Percentiles rank a stretch among this genome's conserved stretches.
phyloP scores from a whole-genome alignment of 1,140 invertebrate species.

The Drosophila nasuta region DNA sequence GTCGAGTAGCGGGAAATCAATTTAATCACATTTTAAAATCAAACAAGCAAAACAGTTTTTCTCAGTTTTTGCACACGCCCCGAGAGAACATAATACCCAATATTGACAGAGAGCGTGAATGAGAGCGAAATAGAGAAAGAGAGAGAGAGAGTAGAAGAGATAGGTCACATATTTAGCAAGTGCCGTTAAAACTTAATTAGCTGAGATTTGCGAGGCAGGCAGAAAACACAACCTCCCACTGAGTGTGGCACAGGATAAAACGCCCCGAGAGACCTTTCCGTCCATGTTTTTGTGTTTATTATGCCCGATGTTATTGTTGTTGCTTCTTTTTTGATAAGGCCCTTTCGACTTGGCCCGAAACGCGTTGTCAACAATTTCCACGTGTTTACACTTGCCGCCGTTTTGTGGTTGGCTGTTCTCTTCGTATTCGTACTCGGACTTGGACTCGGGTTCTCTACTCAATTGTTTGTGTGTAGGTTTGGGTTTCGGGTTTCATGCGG shows the following conservation, averaged over 20 bases:
- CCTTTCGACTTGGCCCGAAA: conserved; percentile 24
- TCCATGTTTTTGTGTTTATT: conserved; percentile 5
- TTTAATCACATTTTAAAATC: conserved; percentile 80
- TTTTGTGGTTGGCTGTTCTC: conserved; percentile 65
- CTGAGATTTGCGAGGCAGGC: conserved; percentile 60
- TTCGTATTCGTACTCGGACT: conserved; percentile 23
- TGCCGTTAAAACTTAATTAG: conserved; percentile 82
- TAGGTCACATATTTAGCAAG: conserved; percentile 63
- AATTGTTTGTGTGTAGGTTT: not conserved
- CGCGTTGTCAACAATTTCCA: conserved; percentile 54
- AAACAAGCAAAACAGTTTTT: conserved; percentile 55
- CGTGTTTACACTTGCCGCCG: conserved; percentile 79
- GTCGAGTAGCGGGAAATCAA: conserved; percentile 77
- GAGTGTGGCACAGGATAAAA: conserved; percentile 70
- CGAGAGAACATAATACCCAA: conserved; percentile 32
- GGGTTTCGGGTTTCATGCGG: conserved; percentile 13
- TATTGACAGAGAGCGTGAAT: not conserved
- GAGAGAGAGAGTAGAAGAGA: conserved; percentile 19
- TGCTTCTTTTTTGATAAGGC: conserved; percentile 19
- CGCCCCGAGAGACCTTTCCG: conserved; percentile 59
- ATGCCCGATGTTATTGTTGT: conserved; percentile 12
- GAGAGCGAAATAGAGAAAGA: conserved; percentile 1
- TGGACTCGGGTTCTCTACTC: conserved; percentile 7
- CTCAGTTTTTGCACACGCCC: conserved; percentile 67
- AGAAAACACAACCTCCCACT: conserved; percentile 62